Conservation (phyloP, 2,113 vertebrate genomes). For the Amphilophus citrinellus region DNA sequence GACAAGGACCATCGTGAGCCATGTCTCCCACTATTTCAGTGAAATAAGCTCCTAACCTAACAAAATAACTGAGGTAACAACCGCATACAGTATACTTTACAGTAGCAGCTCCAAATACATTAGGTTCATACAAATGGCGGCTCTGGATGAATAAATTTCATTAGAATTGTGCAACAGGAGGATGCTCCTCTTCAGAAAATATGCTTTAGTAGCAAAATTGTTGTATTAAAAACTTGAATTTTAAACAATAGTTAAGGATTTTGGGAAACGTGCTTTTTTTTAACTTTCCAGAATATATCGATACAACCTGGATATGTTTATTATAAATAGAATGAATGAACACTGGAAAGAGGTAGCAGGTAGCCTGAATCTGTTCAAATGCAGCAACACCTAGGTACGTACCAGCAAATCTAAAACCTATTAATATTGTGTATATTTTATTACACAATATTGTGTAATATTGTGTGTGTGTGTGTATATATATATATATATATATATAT, state of each 20-base stretch:
- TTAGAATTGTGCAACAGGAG: neutral
- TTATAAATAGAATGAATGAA: too few species aligned
- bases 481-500: too few species aligned
- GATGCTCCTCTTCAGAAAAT: neutral
- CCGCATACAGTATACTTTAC: conserved; percentile 55
- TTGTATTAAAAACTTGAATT: neutral
- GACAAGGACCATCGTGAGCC: neutral
- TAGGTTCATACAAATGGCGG: conserved; percentile 6
- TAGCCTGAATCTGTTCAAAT: too few species aligned
- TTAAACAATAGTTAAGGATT: neutral
- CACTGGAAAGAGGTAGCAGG: too few species aligned
- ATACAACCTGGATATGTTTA: too few species aligned
- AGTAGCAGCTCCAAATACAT: conserved; percentile 39
- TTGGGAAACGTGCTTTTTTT: neutral
- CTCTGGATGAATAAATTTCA: conserved; percentile 6
- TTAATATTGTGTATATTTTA: too few species aligned
- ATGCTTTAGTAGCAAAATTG: neutral
- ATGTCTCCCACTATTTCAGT: too few species aligned
- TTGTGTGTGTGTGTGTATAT: too few species aligned
- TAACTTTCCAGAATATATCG: too few species aligned
- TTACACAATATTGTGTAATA: too few species aligned
- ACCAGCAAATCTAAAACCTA: too few species aligned
- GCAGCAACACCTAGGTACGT: too few species aligned
- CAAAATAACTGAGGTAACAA: conserved; percentile 63
- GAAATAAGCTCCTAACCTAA: conserved; percentile 59